These are phyloP conservation scores for Lycaon pictus DNA, from an alignment of 2,113 vertebrate species.

Conservation along the genomic window DNA sequence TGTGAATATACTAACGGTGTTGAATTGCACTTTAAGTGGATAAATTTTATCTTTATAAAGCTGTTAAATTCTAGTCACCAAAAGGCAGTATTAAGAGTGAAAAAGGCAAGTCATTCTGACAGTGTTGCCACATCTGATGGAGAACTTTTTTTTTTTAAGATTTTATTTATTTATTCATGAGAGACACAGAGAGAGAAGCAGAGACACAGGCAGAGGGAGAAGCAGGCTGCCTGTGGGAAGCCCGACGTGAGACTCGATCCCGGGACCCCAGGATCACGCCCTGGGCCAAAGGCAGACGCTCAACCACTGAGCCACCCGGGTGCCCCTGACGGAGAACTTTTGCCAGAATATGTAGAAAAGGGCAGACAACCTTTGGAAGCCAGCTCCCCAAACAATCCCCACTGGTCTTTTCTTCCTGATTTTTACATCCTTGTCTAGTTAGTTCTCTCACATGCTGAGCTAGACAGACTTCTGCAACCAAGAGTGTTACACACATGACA, in stretches of 20 bases:
- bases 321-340: not conserved
- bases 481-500: not conserved
- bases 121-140: not conserved
- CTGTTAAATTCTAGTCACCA: not conserved
- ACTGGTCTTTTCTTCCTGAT: not conserved
- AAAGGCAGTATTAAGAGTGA: not conserved
- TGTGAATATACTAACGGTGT: not conserved
- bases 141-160: not conserved
- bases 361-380: not conserved
- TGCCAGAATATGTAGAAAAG: not conserved
- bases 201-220: too few relatives aligned
- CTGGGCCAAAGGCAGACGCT: too few relatives aligned
- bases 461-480: not conserved
- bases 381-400: not conserved
- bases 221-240: too few relatives aligned
- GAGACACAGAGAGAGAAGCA: too few relatives aligned
- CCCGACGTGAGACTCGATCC: too few relatives aligned
- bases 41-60: conserved; percentile 28
- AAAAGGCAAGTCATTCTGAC: not conserved
- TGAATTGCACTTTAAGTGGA: not conserved
- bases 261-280: too few relatives aligned
- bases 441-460: not conserved
- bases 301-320: too few relatives aligned
- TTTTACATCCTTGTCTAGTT: not conserved
- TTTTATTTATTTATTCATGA: too few relatives aligned